A percentile compares a stretch with the other conserved stretches of the same genome.
Evolutionary conservation across 2,797 vertebrate species (phyloP).

Genomic region (Anas capensis): DNA sequence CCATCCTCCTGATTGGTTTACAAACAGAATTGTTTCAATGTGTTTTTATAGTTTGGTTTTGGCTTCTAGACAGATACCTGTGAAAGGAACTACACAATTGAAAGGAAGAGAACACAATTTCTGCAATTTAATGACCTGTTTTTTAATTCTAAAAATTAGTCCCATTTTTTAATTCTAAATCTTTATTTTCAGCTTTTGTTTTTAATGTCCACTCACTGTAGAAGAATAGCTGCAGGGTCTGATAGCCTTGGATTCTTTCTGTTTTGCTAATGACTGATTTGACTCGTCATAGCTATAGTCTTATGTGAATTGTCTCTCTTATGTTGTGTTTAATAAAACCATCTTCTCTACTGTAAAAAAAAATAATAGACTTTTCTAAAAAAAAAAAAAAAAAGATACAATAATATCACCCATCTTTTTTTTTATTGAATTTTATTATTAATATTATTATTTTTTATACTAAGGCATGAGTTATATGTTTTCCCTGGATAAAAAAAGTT

Average conservation of each 20-base stretch:
- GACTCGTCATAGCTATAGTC: neutral
- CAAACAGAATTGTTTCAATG: neutral
- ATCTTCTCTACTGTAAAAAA: neutral
- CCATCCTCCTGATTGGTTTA: neutral
- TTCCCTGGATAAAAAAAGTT: neutral
- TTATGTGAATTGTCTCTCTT: neutral
- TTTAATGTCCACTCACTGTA: neutral
- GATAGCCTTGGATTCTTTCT: neutral
- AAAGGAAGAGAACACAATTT: neutral
- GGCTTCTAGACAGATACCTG: neutral
- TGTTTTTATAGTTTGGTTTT: neutral
- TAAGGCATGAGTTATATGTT: fast-evolving
- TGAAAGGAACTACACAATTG: neutral
- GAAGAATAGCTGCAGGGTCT: neutral
- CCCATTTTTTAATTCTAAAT: neutral
- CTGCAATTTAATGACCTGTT: neutral
- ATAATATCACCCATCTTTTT: neutral
- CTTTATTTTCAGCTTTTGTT: neutral
- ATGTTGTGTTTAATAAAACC: neutral
- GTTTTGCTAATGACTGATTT: neutral
- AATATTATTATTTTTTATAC: neutral
- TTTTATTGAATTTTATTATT: neutral
- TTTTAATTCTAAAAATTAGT: neutral
- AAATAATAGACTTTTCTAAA: neutral
- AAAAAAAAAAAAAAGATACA: neutral